Evolutionary conservation across 2,888 invertebrate genomes (phyloP).

Genomic region (Agriotes lineatus): DNA sequence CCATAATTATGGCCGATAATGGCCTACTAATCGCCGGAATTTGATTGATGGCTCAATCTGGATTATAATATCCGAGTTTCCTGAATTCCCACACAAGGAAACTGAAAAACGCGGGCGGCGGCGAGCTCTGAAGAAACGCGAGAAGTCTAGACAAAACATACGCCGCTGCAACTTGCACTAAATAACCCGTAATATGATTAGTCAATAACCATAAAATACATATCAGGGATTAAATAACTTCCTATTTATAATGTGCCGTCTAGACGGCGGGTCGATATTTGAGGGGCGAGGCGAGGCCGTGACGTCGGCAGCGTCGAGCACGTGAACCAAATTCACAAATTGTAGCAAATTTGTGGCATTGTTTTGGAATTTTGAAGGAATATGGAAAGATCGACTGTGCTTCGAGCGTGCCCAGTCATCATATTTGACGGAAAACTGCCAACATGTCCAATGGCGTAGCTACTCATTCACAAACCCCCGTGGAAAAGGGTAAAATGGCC

Average conservation of each 20-base stretch:
- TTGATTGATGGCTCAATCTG: no score
- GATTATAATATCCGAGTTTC: no score
- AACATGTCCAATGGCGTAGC: no score
- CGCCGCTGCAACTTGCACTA: constrained; percentile 39
- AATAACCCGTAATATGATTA: constrained; percentile 55
- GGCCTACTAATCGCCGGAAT: no score
- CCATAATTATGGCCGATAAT: not conserved
- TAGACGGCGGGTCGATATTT: constrained; percentile 55
- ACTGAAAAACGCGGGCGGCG: no score
- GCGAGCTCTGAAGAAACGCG: constrained; percentile 32
- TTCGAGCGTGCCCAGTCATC: no score
- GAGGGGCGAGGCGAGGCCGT: constrained; percentile 44
- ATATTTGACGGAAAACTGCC: no score
- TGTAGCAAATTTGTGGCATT: not conserved
- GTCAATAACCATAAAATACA: constrained; percentile 59
- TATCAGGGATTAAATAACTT: constrained; percentile 58
- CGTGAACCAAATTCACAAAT: constrained; percentile 25
- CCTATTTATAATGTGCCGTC: constrained; percentile 61
- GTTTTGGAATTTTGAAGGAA: not conserved
- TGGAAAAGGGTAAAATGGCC: no score
- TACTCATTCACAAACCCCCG: no score
- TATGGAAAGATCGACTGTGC: no score
- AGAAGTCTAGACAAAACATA: constrained; percentile 47
- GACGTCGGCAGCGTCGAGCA: constrained; percentile 39
- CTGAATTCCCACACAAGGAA: no score